Evolutionary conservation across 2,888 invertebrate species (phyloP), one percentile per base, ranked within the genome.

Genomic region (Entomobrya multifasciata): DNA sequence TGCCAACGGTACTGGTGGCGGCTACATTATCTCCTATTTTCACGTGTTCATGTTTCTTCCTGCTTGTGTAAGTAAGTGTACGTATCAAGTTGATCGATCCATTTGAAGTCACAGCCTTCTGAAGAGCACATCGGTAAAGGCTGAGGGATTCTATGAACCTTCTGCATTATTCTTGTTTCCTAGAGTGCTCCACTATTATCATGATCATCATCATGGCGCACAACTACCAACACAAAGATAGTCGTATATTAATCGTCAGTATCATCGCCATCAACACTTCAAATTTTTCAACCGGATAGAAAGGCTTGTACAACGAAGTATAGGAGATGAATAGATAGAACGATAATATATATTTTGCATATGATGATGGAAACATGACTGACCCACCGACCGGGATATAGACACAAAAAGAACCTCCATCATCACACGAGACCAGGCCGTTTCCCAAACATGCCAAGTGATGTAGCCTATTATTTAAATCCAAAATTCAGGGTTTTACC

Each of bases 71-170:
- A 67, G 65, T 49, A 30, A 67, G 55, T 84, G 84, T n/a, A n/a
- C n/a, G n/a, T 84, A 84, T 78, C 84, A 78, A 84, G 67, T 78
- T 67, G 84, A 84, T 84, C 84, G 84, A 84, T 84, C 84, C 77
- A 84, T 78, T 36, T 84, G 62, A 74, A 79, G 57, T 49, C 49
- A 62, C 76, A 41, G 41, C 49, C 10, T 22, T 49, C 72, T 36
- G 8, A 27, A 13, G n/a, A 49, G 49, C 13, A 49, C 3, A 30
- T 25, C 20, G 22, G 30, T 49, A 72, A 49, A 72, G 27, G 15
- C 5, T 55, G 47, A 72, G 27, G 27, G 25, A 49, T 72, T 22
- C 10, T 25, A 27, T 10, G 15, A 60, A 15, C 17, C 27, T 30
- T 8, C 1, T 30, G 62, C 30, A n/a, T 65, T 65, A n/a, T 17